These are phyloP conservation scores for Myotis pilosus DNA, from an alignment of 2,797 vertebrate genomes.

Conservation along the genomic window DNA sequence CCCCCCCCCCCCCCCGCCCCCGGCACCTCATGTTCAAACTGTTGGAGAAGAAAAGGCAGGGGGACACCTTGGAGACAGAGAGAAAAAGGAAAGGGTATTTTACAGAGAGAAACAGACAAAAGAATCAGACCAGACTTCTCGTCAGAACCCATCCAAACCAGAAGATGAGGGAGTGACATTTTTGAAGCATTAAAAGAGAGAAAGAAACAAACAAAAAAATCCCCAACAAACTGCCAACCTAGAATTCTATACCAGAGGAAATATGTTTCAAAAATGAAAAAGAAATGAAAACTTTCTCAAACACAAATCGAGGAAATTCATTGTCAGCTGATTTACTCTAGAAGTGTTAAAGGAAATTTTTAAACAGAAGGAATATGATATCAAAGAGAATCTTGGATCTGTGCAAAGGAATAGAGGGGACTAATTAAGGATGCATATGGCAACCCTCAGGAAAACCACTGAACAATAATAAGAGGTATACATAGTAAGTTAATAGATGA, in stretches of 20 bases:
- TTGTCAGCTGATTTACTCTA: neutral
- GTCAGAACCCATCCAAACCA: neutral
- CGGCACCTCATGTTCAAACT: neutral
- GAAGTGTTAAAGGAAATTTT: neutral
- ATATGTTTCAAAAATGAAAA: neutral
- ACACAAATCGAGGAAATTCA: neutral
- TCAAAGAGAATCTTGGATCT: neutral
- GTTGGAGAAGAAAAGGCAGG: neutral
- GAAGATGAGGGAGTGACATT: neutral
- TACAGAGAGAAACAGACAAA: neutral
- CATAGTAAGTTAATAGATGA: neutral
- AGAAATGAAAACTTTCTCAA: neutral
- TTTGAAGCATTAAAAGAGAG: neutral
- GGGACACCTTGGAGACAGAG: neutral
- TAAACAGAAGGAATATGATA: neutral
- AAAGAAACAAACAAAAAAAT: neutral
- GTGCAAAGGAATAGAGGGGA: neutral
- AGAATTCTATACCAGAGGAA: neutral
- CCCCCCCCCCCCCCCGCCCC: rapidly evolving
- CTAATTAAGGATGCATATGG: neutral
- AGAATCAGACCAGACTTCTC: neutral
- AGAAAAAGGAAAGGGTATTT: neutral
- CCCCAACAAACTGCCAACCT: neutral
- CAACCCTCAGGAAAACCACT: neutral
- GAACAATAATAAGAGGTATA: neutral